phyloP scores from a whole-genome alignment of 23 tunicate species.

The Phallusia fumigata region DNA sequence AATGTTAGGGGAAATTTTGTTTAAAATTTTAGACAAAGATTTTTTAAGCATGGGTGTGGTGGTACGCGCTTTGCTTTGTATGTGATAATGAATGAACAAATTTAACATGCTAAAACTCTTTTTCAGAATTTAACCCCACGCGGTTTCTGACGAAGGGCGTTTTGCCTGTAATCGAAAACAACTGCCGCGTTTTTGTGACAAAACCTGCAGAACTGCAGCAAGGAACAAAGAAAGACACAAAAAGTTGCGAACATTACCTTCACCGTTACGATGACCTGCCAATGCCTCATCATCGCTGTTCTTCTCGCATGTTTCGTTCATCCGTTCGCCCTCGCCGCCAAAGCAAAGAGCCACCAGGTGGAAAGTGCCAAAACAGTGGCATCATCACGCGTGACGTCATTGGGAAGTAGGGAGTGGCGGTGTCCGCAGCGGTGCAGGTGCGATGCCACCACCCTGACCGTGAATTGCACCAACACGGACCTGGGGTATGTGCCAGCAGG shows the following conservation, averaged over 20 bases:
- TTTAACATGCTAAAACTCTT: too few relatives aligned
- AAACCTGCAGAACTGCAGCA: neutral
- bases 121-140: too few relatives aligned
- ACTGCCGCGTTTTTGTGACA: neutral
- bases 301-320: neutral
- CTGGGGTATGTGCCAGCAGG: neutral
- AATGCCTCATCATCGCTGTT: neutral
- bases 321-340: neutral
- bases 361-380: neutral
- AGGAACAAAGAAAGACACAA: too few relatives aligned
- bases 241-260: too few relatives aligned
- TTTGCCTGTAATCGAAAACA: neutral
- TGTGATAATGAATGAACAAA: too few relatives aligned
- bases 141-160: conserved; percentile 8
- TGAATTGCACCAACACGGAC: neutral
- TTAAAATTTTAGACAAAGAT: too few relatives aligned
- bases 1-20: too few relatives aligned
- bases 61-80: too few relatives aligned
- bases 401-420: conserved; percentile 1
- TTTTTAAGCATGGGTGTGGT: too few relatives aligned
- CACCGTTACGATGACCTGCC: too few relatives aligned
- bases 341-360: neutral
- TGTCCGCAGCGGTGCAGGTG: conserved; percentile 1
- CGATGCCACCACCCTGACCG: neutral
- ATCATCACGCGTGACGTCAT: conserved; percentile 6